A percentile compares a stretch with the other conserved stretches of the same genome.
These are phyloP conservation scores for Falco berigora DNA, from an alignment of 2,797 vertebrate species.

Conservation along the genomic window DNA sequence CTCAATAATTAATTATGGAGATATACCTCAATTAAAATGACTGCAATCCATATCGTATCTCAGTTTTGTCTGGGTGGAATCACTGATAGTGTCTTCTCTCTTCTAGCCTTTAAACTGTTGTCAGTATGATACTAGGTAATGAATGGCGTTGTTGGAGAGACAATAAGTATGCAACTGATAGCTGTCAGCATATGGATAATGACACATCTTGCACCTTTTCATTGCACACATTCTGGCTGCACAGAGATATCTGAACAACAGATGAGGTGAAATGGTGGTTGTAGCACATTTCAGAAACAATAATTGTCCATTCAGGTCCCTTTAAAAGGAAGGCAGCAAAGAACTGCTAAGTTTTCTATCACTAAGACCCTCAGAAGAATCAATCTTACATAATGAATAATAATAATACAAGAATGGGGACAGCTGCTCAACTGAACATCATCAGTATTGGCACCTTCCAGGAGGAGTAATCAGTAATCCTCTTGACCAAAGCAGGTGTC, in stretches of 20 bases:
- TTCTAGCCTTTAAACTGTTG: not conserved
- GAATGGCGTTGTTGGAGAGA: not conserved
- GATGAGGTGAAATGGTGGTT: not conserved
- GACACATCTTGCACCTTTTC: constrained; percentile 19
- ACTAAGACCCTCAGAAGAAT: not conserved
- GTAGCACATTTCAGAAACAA: not conserved
- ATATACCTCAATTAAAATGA: not conserved
- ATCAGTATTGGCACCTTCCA: constrained; percentile 26
- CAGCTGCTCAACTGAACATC: constrained; percentile 6
- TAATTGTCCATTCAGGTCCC: constrained; percentile 1
- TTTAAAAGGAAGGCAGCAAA: constrained; percentile 1
- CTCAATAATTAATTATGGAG: not conserved
- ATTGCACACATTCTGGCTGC: not conserved
- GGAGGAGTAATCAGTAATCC: constrained; percentile 8
- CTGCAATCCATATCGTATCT: not conserved
- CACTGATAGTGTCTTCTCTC: not conserved
- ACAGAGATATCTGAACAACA: not conserved
- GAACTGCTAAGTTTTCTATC: not conserved
- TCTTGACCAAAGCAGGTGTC: constrained; percentile 28
- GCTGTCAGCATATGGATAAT: constrained; percentile 38
- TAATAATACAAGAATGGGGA: constrained; percentile 8
- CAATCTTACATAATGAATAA: not conserved
- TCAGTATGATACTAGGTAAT: not conserved
- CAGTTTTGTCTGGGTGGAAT: not conserved
- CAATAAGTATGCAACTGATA: not conserved